Percentiles rank a stretch among this genome's conserved stretches.
Evolutionary conservation across 2,797 vertebrate species (phyloP).

Genomic region (Harpagifer antarcticus): DNA sequence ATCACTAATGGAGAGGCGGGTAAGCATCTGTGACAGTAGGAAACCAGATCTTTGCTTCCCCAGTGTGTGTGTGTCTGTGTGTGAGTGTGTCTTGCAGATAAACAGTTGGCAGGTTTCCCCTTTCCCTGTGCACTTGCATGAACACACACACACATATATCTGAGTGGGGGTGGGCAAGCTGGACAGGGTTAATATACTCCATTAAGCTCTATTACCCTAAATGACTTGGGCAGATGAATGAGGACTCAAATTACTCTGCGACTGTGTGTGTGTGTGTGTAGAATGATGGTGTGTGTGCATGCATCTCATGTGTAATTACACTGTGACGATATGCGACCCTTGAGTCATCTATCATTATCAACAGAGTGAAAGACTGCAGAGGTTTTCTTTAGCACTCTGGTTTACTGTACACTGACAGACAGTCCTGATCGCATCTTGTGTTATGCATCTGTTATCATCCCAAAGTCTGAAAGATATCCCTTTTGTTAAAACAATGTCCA

Average conservation of each 20-base stretch:
- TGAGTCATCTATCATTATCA: constrained; percentile 72
- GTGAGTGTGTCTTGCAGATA: constrained; percentile 70
- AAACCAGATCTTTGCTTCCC: constrained; percentile 76
- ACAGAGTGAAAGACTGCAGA: constrained; percentile 54
- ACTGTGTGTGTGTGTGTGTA: constrained; percentile 32
- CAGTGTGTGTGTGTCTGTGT: constrained; percentile 40
- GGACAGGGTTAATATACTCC: constrained; percentile 85
- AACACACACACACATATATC: constrained; percentile 49
- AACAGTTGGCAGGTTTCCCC: constrained; percentile 80
- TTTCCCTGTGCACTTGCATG: constrained; percentile 52
- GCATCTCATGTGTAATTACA: constrained; percentile 74
- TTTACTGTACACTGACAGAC: constrained; percentile 21
- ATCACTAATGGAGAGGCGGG: constrained; percentile 81
- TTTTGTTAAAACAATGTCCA: background rate
- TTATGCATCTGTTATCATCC: background rate
- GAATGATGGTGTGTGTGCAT: constrained; percentile 3
- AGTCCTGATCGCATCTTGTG: constrained; percentile 8
- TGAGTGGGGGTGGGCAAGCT: constrained; percentile 65
- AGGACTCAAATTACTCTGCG: constrained; percentile 73
- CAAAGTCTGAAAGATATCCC: background rate
- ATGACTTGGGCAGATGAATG: constrained; percentile 80
- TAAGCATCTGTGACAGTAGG: constrained; percentile 83
- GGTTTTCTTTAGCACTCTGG: constrained; percentile 1
- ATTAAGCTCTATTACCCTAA: constrained; percentile 88
- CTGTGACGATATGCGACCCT: constrained; percentile 73